These are phyloP conservation scores for Oasisia sp. DNA, from an alignment of 2,888 invertebrate species.

Conservation along the genomic window DNA sequence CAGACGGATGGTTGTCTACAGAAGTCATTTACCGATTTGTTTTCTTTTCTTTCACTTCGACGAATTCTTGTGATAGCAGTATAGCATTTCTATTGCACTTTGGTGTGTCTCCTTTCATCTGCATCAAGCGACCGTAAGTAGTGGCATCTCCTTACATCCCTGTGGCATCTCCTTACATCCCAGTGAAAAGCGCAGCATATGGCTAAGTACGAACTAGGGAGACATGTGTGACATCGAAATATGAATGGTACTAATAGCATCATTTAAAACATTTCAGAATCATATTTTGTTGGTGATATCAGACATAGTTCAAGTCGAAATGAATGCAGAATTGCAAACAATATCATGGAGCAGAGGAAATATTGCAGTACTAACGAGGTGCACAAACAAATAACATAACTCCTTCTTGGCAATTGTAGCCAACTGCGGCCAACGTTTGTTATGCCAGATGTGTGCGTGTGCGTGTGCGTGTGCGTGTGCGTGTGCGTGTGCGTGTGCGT, in stretches of 20 bases:
- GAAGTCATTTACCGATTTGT: not conserved
- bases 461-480: too few species aligned
- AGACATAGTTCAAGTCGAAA: not conserved
- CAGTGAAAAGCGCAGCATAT: conserved; percentile 4
- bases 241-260: not conserved
- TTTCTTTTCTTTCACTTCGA: conserved; percentile 3
- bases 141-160: not conserved
- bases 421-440: too few species aligned
- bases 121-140: not conserved
- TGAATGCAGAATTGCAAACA: not conserved
- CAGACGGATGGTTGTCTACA: not conserved
- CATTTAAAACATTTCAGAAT: not conserved
- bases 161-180: not conserved
- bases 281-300: not conserved
- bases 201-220: not conserved
- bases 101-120: not conserved
- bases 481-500: too few species aligned
- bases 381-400: too few species aligned
- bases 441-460: too few species aligned
- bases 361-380: too few species aligned
- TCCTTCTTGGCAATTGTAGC: too few species aligned
- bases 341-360: too few species aligned
- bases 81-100: not conserved
- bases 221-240: not conserved
- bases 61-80: not conserved